Conservation (phyloP, 2,888 invertebrate species). For the Heteromyza rotundicornis region DNA sequence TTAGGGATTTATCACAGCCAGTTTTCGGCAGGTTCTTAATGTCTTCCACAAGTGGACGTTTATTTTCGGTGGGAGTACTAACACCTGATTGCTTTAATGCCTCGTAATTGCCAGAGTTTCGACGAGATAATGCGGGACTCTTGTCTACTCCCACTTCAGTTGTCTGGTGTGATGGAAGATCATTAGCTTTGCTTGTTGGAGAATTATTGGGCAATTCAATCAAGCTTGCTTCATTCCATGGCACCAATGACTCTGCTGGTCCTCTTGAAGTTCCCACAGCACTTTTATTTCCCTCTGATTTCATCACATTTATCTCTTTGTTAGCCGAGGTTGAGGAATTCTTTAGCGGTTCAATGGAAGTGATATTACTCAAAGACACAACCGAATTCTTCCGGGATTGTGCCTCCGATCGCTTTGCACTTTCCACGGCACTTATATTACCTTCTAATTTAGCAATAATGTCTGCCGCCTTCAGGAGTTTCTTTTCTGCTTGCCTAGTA, state of each 20-base stretch:
- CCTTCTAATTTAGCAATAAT: slow-evolving; percentile 17
- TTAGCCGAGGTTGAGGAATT: slow-evolving; percentile 33
- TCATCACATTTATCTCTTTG: slow-evolving; percentile 41
- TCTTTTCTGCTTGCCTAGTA: slow-evolving; percentile 1
- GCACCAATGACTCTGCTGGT: slow-evolving; percentile 14
- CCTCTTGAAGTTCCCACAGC: slow-evolving; percentile 39
- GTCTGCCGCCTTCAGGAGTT: slow-evolving; percentile 12
- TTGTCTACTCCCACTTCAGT: no score
- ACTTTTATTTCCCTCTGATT: no score
- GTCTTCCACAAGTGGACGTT: slow-evolving; percentile 42
- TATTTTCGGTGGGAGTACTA: background rate
- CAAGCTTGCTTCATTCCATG: background rate
- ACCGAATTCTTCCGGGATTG: no score
- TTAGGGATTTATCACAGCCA: slow-evolving; percentile 52
- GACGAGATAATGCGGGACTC: slow-evolving; percentile 2
- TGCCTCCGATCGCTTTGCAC: no score
- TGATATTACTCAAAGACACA: no score
- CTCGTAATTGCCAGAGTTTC: background rate
- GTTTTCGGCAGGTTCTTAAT: slow-evolving; percentile 55
- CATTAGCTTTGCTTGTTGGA: no score
- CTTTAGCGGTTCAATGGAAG: slow-evolving; percentile 28
- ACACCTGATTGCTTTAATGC: background rate
- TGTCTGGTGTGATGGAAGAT: no score
- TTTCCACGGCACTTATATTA: slow-evolving; percentile 35
- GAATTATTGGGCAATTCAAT: no score